Evolutionary conservation across 2,113 vertebrate species (phyloP), one percentile per base, ranked within the genome.

Genomic region (Leuciscus idus): DNA sequence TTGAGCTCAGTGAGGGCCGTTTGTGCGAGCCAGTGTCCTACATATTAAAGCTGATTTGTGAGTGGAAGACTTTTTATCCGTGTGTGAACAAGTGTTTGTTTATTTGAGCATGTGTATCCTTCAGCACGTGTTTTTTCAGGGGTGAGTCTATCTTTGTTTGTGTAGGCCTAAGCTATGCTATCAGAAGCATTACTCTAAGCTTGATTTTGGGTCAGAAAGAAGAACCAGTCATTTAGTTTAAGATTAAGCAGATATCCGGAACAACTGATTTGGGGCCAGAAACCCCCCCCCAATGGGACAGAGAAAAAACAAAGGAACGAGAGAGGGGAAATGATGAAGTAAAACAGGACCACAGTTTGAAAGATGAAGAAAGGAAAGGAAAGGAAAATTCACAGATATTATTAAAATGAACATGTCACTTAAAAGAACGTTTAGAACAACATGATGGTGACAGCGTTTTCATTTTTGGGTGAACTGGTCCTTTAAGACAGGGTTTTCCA

Each of bases 31-130:
- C 74, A n/a, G 28, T 78, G 78, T 48, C 39, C 61, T 12, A 33
- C 61, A 30, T 66, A 50, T 15, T 82, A 82, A 50, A 70, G 43
- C 81, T 68, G 81, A 82, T 68, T 82, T 81, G 39, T 48, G 43
- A 81, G 23, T 17, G 36, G 6, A 61, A 64, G 79, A 48, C 23
- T 66, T 64, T 66, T 81, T 64, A 26, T 79, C 55, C 55, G 3
- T 26, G 52, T 39, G 33, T 61, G 77, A 43, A 80, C 59, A 61
- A 82, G 57, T 64, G 84, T 85, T 50, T 82, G 80, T 82, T 81
- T 81, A 48, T 64, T 36, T 68, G 5, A 28, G 36, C 30, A 4
- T 81, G 59, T 62, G 15, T n/a, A 36, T 73, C 28, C 55, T 64
- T 11, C 30, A 19, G 76, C 36, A 28, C 8, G 30, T 43, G 70